Evolutionary conservation across 2,888 invertebrate genomes (phyloP).

Genomic region (Psylliodes chrysocephalus): DNA sequence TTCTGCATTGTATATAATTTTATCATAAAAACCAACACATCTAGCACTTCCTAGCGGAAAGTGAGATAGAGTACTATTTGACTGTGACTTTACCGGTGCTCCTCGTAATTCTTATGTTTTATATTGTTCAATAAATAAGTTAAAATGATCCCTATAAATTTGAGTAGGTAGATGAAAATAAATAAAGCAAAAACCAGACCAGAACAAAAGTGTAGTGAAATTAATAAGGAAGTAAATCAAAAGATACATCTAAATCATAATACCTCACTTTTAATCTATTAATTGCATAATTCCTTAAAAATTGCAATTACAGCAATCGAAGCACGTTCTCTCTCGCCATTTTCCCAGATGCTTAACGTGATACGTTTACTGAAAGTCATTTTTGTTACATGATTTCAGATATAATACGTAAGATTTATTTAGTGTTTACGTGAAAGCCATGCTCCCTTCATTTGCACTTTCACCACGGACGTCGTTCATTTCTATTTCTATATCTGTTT

Average conservation of each 20-base stretch:
- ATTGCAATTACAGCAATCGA: neutral
- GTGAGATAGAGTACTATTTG: too few species aligned
- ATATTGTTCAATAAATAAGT: too few species aligned
- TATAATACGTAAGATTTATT: slow-evolving; percentile 13
- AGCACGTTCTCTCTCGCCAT: slow-evolving; percentile 6
- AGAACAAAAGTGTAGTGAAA: too few species aligned
- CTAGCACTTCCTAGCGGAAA: too few species aligned
- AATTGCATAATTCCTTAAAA: slow-evolving; percentile 13
- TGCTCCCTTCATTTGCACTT: slow-evolving; percentile 10
- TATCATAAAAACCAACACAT: too few species aligned
- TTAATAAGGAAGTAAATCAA: slow-evolving; percentile 1
- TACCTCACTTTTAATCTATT: slow-evolving; percentile 4
- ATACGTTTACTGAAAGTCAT: slow-evolving; percentile 14
- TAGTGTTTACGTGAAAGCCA: neutral
- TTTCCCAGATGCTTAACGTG: slow-evolving; percentile 18
- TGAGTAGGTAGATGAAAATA: too few species aligned
- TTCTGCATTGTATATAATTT: too few species aligned
- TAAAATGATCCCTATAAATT: too few species aligned
- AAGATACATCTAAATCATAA: neutral
- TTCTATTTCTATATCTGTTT: slow-evolving; percentile 1
- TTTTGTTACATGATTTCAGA: slow-evolving; percentile 18
- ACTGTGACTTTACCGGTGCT: too few species aligned
- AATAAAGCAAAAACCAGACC: too few species aligned
- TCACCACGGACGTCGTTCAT: neutral
- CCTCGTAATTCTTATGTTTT: too few species aligned